Conservation (phyloP, 2,888 invertebrate species). For the Cryptus viduatorius region DNA sequence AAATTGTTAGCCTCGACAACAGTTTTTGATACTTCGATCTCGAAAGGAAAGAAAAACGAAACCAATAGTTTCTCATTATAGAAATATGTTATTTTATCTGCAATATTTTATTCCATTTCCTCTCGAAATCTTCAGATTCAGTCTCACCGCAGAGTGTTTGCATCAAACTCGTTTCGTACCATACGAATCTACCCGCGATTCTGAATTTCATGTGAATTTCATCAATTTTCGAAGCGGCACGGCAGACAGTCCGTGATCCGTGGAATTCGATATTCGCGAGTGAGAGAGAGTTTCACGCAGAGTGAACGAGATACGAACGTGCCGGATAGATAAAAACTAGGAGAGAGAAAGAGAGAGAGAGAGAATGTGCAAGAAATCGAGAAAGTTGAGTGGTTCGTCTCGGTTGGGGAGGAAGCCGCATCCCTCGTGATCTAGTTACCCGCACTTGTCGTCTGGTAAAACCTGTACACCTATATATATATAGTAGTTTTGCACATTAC, state of each 20-base stretch:
- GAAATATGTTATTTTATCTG: not conserved
- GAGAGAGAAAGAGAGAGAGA: not conserved
- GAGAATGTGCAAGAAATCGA: conserved; percentile 15
- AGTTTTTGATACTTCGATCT: not conserved
- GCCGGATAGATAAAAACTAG: not conserved
- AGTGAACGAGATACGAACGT: conserved; percentile 7
- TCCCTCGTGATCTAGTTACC: conserved; percentile 21
- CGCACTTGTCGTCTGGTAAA: conserved; percentile 24
- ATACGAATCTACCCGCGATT: not conserved
- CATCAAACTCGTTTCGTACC: conserved; percentile 22
- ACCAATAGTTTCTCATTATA: not conserved
- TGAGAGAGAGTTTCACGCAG: conserved; percentile 22
- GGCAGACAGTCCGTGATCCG: conserved; percentile 32
- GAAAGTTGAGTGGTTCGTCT: conserved; percentile 25
- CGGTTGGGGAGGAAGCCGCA: conserved; percentile 1
- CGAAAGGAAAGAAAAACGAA: not conserved
- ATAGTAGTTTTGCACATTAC: not conserved
- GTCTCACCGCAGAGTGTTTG: not conserved
- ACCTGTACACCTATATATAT: not conserved
- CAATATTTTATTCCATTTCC: not conserved
- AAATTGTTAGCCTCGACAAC: not conserved
- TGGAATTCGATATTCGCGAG: conserved; percentile 31
- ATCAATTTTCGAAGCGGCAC: conserved; percentile 32
- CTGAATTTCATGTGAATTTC: conserved; percentile 42
- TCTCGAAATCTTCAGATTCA: not conserved